phyloP scores from a whole-genome alignment of 2,888 invertebrate species.

The Synergus gifuensis region DNA sequence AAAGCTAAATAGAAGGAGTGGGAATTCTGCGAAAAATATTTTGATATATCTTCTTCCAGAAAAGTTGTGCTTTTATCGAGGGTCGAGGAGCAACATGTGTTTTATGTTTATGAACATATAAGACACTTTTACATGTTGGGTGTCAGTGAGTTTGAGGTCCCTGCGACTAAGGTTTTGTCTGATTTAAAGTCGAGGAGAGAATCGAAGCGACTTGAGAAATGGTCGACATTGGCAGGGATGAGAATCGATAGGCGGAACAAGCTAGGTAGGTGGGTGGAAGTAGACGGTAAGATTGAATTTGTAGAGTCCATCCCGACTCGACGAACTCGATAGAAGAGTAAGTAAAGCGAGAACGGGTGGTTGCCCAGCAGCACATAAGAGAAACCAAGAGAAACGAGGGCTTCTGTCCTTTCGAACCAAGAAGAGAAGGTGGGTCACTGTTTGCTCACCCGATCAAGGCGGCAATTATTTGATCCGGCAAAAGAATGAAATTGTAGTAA shows the following conservation, averaged over 20 bases:
- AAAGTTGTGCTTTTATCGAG: slow-evolving; percentile 15
- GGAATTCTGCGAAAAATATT: neutral
- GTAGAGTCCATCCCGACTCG: slow-evolving; percentile 58
- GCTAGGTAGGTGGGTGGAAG: slow-evolving; percentile 67
- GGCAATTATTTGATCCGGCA: slow-evolving; percentile 69
- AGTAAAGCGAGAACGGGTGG: slow-evolving; percentile 46
- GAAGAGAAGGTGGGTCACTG: slow-evolving; percentile 44
- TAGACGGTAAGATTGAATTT: slow-evolving; percentile 71
- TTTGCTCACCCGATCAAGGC: slow-evolving; percentile 67
- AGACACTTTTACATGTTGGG: neutral
- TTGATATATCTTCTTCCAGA: slow-evolving; percentile 15
- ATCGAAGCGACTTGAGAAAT: slow-evolving; percentile 31
- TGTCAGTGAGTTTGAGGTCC: neutral
- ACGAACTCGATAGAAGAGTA: slow-evolving; percentile 53
- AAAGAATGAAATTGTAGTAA: slow-evolving; percentile 51
- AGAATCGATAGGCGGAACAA: slow-evolving; percentile 72
- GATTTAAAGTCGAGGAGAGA: neutral
- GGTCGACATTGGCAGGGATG: slow-evolving; percentile 43
- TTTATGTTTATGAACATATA: slow-evolving; percentile 29
- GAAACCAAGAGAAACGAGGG: slow-evolving; percentile 46
- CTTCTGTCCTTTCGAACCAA: slow-evolving; percentile 40
- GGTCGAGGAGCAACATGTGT: slow-evolving; percentile 15
- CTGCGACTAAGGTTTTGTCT: neutral
- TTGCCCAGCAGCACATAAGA: slow-evolving; percentile 40
- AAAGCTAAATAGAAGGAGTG: neutral